Evolutionary conservation across 2,113 vertebrate genomes (phyloP).

Genomic region (Naja naja): DNA sequence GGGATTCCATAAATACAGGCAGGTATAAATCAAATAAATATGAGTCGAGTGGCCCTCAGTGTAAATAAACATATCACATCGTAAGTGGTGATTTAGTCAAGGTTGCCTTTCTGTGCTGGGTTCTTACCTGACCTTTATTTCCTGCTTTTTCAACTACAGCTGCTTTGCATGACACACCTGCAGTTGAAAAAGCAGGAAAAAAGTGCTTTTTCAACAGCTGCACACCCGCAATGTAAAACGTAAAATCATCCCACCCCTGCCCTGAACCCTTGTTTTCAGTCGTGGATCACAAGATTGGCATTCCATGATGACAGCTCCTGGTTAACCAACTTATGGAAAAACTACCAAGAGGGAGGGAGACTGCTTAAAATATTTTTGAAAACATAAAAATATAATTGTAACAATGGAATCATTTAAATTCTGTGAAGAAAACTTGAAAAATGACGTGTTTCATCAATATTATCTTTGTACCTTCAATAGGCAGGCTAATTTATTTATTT

Average conservation of each 20-base stretch:
- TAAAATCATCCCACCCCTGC: too few species aligned
- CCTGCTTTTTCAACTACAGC: too few species aligned
- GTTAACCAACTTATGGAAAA: not conserved
- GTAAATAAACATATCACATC: not conserved
- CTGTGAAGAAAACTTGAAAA: not conserved
- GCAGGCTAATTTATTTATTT: not conserved
- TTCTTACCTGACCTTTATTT: too few species aligned
- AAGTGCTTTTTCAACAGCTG: too few species aligned
- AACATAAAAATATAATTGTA: not conserved
- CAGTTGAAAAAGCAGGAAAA: too few species aligned
- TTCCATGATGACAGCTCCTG: not conserved
- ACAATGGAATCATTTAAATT: not conserved
- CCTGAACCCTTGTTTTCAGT: not conserved
- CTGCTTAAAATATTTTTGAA: not conserved
- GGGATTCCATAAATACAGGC: not conserved
- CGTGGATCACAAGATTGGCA: not conserved
- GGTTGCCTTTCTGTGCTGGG: not conserved
- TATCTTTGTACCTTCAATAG: not conserved
- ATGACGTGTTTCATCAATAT: not conserved
- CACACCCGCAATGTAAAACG: too few species aligned
- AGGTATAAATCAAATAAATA: not conserved
- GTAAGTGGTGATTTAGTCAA: not conserved
- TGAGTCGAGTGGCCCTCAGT: not conserved
- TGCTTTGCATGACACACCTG: too few species aligned
- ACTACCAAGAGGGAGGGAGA: not conserved